Evolutionary conservation across 2,797 vertebrate species (phyloP), one percentile per base, ranked within the genome.

Genomic region (Hemitrygon akajei): DNA sequence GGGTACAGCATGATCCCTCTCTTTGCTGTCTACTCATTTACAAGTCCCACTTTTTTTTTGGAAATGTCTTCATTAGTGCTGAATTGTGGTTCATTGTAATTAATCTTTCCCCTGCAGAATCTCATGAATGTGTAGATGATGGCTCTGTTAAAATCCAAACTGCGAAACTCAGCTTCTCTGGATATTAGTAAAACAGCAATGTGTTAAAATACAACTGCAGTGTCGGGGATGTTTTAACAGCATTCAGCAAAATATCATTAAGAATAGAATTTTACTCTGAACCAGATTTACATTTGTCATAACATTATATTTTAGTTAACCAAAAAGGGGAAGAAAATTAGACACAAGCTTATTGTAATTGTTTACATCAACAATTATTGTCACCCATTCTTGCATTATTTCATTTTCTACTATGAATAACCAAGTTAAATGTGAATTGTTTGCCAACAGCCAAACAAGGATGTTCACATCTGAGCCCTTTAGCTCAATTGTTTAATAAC

Each of bases 21-120:
- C 34, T 73, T 34, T 40, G n/a, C 37, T 71, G 37, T 34, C 18
- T 63, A 37, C 37, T 71, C 37, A 91, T 47, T 25, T 73, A 47
- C 89, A 27, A 30, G 40, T 92, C 89, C 63, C 37, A 75, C 47
- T 47, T 47, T 75, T 40, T 91, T 16, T 27, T 34, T 73, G 37
- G 37, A 92, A 47, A 27, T 73, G 37, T 92, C 89, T 75, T 47
- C 73, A 92, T 92, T 71, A 92, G 73, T 37, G 34, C 66, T 73
- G 89, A 60, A 87, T 87, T 56, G 34, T 16, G 69, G 73, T 73
- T 91, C 47, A 71, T 16, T 73, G 25, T 11, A 47, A 37, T 73
- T 73, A 34, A 2, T 91, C 30, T 34, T 69, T 18, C 69, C n/a
- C 10, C 69, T 73, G 69, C 1, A 63, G 34, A 73, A 92, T 73